Conservation (phyloP, 2,797 vertebrate species). For the Neosalanx taihuensis region DNA sequence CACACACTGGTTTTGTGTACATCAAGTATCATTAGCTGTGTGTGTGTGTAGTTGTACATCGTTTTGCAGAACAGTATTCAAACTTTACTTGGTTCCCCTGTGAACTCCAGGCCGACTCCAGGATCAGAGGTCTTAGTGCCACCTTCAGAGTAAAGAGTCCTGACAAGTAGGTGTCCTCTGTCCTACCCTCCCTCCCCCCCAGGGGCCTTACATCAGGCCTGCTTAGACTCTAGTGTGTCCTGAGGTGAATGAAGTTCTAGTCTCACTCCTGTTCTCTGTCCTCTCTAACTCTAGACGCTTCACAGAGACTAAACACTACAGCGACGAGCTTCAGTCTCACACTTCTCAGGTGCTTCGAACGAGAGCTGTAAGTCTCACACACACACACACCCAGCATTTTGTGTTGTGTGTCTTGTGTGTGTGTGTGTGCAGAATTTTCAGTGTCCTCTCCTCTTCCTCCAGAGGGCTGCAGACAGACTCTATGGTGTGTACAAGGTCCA, state of each 20-base stretch:
- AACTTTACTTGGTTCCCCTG: background rate
- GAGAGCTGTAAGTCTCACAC: slow-evolving; percentile 81
- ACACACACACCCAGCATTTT: slow-evolving; percentile 1
- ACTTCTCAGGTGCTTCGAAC: slow-evolving; percentile 94
- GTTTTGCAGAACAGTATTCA: background rate
- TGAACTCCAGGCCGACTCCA: slow-evolving; percentile 87
- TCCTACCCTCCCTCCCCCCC: background rate
- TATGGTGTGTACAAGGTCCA: slow-evolving; percentile 98
- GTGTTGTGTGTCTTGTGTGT: background rate
- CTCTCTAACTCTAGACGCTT: slow-evolving; percentile 80
- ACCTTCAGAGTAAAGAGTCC: slow-evolving; percentile 97
- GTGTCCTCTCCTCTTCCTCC: slow-evolving; percentile 35
- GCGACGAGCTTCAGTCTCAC: slow-evolving; percentile 91
- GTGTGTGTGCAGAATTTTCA: background rate
- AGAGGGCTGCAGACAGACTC: slow-evolving; percentile 93
- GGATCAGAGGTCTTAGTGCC: slow-evolving; percentile 92
- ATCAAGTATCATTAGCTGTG: too few relatives aligned
- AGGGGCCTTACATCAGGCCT: background rate
- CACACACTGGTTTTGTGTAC: too few relatives aligned
- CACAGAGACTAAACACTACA: slow-evolving; percentile 92
- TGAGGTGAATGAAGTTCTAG: background rate
- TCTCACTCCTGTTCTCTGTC: background rate
- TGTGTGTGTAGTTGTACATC: slow-evolving; percentile 1
- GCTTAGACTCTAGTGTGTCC: background rate
- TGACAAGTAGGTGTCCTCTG: slow-evolving; percentile 84